Evolutionary conservation across 2,797 vertebrate species (phyloP).

Genomic region (Takifugu rubripes): DNA sequence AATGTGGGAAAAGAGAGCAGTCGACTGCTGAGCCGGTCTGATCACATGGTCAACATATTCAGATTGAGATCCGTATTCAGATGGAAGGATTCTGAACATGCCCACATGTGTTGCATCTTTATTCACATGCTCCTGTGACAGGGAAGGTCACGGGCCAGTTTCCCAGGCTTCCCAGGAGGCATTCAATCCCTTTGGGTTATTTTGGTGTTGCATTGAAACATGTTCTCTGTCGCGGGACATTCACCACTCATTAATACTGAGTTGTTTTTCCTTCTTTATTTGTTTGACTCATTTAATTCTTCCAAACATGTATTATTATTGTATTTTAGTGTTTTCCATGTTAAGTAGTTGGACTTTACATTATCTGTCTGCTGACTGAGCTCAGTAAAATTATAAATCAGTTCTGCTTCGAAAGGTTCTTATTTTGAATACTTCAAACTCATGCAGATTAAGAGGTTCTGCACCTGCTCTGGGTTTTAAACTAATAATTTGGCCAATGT

Average conservation of each 20-base stretch:
- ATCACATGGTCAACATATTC: not conserved
- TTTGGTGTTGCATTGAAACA: too few species aligned
- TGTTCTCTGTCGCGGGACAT: slow-evolving; percentile 10
- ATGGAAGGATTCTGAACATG: too few species aligned
- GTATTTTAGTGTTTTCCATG: slow-evolving; percentile 29
- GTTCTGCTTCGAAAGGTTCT: slow-evolving; percentile 15
- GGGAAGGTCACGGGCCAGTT: too few species aligned
- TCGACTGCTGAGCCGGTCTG: slow-evolving; percentile 24
- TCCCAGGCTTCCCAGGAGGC: too few species aligned
- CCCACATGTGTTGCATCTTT: too few species aligned
- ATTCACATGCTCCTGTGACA: too few species aligned
- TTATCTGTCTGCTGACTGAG: slow-evolving; percentile 21
- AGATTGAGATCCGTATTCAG: too few species aligned
- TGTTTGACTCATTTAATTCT: slow-evolving; percentile 15
- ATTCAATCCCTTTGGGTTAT: too few species aligned
- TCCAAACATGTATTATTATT: slow-evolving; percentile 15
- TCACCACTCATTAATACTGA: slow-evolving; percentile 32
- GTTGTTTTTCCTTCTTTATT: slow-evolving; percentile 29
- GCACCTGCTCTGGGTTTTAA: slow-evolving; percentile 35
- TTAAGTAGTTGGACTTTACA: slow-evolving; percentile 21
- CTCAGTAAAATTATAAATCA: slow-evolving; percentile 52
- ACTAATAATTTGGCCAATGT: slow-evolving; percentile 18
- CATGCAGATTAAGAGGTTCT: not conserved
- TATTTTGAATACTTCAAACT: not conserved
- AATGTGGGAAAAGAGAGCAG: slow-evolving; percentile 13